Percentiles rank a stretch among this genome's conserved stretches.
These are phyloP conservation scores for Rhysida immarginata DNA, from an alignment of 1,140 invertebrate species.

Conservation along the genomic window DNA sequence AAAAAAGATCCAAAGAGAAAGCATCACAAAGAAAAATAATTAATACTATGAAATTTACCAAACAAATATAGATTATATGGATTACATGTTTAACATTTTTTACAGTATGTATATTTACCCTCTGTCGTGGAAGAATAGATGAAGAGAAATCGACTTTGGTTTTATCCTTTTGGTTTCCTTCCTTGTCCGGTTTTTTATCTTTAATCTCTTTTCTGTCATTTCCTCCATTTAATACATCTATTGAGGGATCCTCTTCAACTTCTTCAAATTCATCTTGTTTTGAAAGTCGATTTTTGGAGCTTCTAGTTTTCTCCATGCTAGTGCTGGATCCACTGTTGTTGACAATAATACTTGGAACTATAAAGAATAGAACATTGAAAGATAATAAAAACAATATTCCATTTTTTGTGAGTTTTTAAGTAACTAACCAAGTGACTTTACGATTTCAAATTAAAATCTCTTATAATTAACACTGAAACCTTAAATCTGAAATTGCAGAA, in stretches of 20 bases:
- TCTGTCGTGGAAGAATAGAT: slow-evolving; percentile 4
- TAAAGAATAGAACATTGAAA: not conserved
- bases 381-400: not conserved
- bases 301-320: slow-evolving; percentile 8
- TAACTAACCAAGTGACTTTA: too few species aligned
- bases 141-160: not conserved
- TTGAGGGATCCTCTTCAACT: slow-evolving; percentile 13
- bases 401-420: too few species aligned
- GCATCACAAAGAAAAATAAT: too few species aligned
- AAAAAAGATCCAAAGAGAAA: too few species aligned
- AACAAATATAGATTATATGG: too few species aligned
- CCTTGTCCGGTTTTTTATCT: not conserved
- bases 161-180: not conserved
- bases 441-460: too few species aligned
- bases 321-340: slow-evolving; percentile 3
- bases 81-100: too few species aligned
- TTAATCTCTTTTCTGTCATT: not conserved
- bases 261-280: slow-evolving; percentile 18
- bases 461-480: too few species aligned
- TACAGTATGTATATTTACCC: too few species aligned
- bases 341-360: slow-evolving; percentile 10
- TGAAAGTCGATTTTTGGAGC: slow-evolving; percentile 14
- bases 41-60: too few species aligned
- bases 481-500: too few species aligned
- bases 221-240: slow-evolving; percentile 3